Base-by-base conservation (phyloP, 2,113 vertebrate species). In the Pungitius pungitius region DNA sequence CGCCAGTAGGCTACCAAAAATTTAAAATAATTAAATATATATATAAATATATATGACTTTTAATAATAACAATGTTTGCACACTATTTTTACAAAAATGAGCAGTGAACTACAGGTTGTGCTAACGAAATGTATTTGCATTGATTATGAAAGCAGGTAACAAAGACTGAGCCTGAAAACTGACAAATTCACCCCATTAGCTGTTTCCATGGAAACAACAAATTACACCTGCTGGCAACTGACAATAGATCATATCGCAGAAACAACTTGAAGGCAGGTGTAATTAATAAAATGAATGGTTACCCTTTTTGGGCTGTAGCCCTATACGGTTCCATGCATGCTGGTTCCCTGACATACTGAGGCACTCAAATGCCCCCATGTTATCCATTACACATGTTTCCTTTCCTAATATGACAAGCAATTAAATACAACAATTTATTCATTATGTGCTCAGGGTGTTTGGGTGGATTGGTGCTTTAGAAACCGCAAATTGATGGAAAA, bases 181-280 rank as follows among this genome's bases (percentile, higher is more conserved):
- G 22, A 24, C n/a, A 52, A 15, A n/a, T 24, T 15, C 39, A 24
- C 47, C 15, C 9, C 17, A 51, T 30, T 40, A 47, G 7, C 24
- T 4, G 42, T 59, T 58, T 58, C 59, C 43, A 65, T 75, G 52
- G 78, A 10, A 64, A 75, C 66, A 47, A 35, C 3, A 40, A 40
- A 63, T 70, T 33, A 49, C 35, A 27, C n/a, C 24, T 42, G 15
- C n/a, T 27, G 58, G 73, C 62, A 56, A 26, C 13, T 26, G 58
- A 22, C 20, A 20, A 49, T 69, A 47, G n/a, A 26, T 59, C 9
- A 24, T 37, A 47, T 62, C 1, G 4, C 1, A 30, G 7, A 6
- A 15, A 10, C 26, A 47, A 49, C 26, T 30, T 30, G 3, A 18
- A 14, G 40, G 35, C 57, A 60, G 55, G 70, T 51, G 24, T 64